phyloP scores from a whole-genome alignment of 2,797 vertebrate species.

The Sandelia bainsii region DNA sequence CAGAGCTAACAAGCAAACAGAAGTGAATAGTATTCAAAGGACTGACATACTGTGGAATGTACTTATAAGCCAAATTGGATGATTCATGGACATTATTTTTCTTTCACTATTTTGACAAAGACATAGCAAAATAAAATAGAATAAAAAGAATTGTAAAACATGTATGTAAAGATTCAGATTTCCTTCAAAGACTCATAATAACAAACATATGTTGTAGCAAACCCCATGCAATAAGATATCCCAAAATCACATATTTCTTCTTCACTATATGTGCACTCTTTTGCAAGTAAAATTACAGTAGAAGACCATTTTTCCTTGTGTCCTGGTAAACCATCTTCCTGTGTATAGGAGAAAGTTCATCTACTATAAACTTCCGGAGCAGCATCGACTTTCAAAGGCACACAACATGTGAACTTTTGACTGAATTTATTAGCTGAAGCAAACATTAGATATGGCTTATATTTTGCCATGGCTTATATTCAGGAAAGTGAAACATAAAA shows the following conservation, averaged over 20 bases:
- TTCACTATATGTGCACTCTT: slow-evolving; percentile 7
- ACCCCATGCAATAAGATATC: slow-evolving; percentile 7
- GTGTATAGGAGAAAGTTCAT: slow-evolving; percentile 26
- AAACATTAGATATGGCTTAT: slow-evolving; percentile 44
- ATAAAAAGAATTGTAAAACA: neutral
- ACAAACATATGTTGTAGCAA: neutral
- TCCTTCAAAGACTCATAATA: neutral
- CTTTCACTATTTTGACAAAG: slow-evolving; percentile 20
- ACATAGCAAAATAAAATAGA: neutral
- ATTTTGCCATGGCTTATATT: slow-evolving; percentile 58
- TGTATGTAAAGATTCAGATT: neutral
- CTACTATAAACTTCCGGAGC: slow-evolving; percentile 30
- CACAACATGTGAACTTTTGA: slow-evolving; percentile 40
- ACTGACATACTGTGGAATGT: slow-evolving; percentile 33
- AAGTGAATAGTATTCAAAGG: slow-evolving; percentile 38
- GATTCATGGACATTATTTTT: slow-evolving; percentile 14
- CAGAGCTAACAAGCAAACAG: slow-evolving; percentile 54
- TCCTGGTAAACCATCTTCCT: slow-evolving; percentile 29
- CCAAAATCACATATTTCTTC: slow-evolving; percentile 7
- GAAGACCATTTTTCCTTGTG: slow-evolving; percentile 1
- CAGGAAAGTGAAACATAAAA: slow-evolving; percentile 56
- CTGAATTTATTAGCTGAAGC: slow-evolving; percentile 38
- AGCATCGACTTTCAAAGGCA: slow-evolving; percentile 40
- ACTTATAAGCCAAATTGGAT: slow-evolving; percentile 36
- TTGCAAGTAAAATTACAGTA: slow-evolving; percentile 31